phyloP scores from a whole-genome alignment of 2,888 invertebrate genomes.

The Cephonodes hylas region DNA sequence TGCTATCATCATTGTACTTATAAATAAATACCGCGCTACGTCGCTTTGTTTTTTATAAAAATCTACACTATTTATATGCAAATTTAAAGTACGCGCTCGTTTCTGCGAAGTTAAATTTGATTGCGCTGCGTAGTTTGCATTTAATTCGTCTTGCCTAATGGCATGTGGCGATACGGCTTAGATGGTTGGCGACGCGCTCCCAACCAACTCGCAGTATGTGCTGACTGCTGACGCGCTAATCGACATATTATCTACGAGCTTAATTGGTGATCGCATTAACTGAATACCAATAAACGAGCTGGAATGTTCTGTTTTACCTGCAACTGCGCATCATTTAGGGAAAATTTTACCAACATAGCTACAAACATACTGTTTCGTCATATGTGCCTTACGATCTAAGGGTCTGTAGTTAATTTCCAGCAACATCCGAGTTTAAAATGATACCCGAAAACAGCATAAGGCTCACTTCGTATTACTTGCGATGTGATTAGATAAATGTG shows the following conservation, averaged over 20 bases:
- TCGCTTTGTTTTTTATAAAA: slow-evolving; percentile 4
- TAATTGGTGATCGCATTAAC: not conserved
- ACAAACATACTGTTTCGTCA: not conserved
- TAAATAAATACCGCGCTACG: not conserved
- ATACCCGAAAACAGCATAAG: too few species aligned
- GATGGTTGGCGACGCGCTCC: not conserved
- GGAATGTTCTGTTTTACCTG: not conserved
- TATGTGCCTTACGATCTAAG: too few species aligned
- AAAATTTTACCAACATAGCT: not conserved
- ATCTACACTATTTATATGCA: slow-evolving; percentile 9
- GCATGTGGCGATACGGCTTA: not conserved
- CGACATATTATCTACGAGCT: not conserved
- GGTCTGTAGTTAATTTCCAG: too few species aligned
- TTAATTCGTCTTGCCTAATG: not conserved
- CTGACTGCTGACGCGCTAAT: not conserved
- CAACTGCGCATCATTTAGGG: not conserved
- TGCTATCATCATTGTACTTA: slow-evolving; percentile 4
- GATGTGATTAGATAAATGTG: too few species aligned
- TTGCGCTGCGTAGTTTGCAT: not conserved
- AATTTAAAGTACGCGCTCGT: not conserved
- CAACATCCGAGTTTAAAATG: too few species aligned
- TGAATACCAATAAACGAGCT: not conserved
- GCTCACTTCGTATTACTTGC: too few species aligned
- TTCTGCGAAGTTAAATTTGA: slow-evolving; percentile 7
- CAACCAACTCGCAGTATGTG: not conserved